Base-by-base conservation (phyloP, 2,113 vertebrate species). In the Callorhinus ursinus region DNA sequence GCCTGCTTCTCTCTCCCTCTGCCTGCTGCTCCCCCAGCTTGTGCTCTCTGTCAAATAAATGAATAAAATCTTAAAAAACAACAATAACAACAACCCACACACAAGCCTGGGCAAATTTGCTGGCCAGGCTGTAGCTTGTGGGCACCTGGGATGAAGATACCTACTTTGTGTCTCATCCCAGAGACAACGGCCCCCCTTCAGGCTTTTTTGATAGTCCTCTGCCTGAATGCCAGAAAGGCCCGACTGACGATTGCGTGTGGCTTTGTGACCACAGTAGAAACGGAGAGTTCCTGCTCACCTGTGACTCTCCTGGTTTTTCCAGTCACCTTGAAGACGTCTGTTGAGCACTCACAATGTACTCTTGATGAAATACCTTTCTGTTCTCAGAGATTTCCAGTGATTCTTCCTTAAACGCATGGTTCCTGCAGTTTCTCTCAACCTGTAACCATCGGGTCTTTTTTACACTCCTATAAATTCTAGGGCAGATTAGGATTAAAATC, bases 341-440 rank as follows among this genome's bases (percentile, higher is more conserved):
- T 53, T 96, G 65, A 96, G 71, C 57, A 89, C 46, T 69, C 84
- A 84, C 28, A 2, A 65, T 31, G 63, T 28, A 31, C 8, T 85
- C 36, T 31, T 31, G 28, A 65, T 92, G 90, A 80, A 87, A n/a
- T 87, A 96, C 61, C 55, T 88, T 61, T 86, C 49, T 92, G 63
- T 88, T 88, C 90, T 39, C 88, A 97, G 79, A 97, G 88, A 71
- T 85, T 95, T 93, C 92, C 96, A 97, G 96, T 93, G 95, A 90
- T 97, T 96, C 57, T 93, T 87, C 55, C 69, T 86, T 95, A 89
- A 80, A 80, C 88, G 31, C 36, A 36, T 4, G 39, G 87, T 77
- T 83, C 61, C 72, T 80, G 69, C 46, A 95, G 57, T 84, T 95
- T 92, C 84, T 77, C 61, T 87, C 94, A 96, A 88, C 65, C 55